Evolutionary conservation across 2,888 invertebrate genomes (phyloP).

Genomic region (Aspidiotus destructor): DNA sequence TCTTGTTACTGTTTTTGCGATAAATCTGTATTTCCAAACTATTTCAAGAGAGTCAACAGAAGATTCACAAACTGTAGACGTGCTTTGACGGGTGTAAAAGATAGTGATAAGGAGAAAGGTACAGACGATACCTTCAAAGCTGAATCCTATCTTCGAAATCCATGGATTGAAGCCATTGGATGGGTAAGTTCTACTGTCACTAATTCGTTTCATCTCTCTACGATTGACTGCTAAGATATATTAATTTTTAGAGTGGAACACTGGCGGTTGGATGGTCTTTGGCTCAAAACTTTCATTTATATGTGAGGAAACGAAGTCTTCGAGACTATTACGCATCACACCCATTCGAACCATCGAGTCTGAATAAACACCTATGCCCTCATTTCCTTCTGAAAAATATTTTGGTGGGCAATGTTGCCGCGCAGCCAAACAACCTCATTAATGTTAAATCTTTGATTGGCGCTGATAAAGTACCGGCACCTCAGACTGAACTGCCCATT

Average conservation of each 20-base stretch:
- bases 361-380: background rate
- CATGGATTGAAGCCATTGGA: slow-evolving; percentile 25
- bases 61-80: background rate
- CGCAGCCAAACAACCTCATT: slow-evolving; percentile 25
- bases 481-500: slow-evolving; percentile 1
- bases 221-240: background rate
- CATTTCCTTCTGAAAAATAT: slow-evolving; percentile 9
- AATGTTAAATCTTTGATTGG: background rate
- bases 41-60: background rate
- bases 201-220: background rate
- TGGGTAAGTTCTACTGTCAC: slow-evolving; percentile 13
- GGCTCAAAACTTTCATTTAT: slow-evolving; percentile 48
- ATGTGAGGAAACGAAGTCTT: slow-evolving; percentile 39
- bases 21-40: background rate
- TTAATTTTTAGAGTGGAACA: slow-evolving; percentile 49
- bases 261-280: slow-evolving; percentile 55
- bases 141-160: slow-evolving; percentile 4
- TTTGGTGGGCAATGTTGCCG: slow-evolving; percentile 19
- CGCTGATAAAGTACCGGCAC: background rate
- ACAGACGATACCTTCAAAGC: slow-evolving; percentile 12
- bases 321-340: slow-evolving; percentile 31
- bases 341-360: slow-evolving; percentile 5
- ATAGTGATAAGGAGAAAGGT: background rate
- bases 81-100: background rate
- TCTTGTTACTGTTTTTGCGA: slow-evolving; percentile 2